Conservation (phyloP, 2,797 vertebrate genomes). For the Falco naumanni region DNA sequence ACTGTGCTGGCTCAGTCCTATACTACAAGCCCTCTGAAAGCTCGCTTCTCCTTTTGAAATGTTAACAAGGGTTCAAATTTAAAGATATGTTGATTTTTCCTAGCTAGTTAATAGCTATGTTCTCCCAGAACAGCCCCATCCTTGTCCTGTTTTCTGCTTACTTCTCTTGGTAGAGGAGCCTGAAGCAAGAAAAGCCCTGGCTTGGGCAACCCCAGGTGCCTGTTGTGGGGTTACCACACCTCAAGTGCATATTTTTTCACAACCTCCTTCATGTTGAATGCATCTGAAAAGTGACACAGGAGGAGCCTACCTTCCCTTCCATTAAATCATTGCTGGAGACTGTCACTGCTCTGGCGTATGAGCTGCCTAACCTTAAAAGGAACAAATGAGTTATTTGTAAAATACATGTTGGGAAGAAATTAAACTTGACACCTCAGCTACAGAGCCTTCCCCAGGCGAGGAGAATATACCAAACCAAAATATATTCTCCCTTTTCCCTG, state of each 20-base stretch:
- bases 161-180: rapidly evolving
- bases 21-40: neutral
- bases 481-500: neutral
- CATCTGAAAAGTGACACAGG: neutral
- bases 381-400: slow-evolving; percentile 40
- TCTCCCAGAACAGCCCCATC: neutral
- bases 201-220: neutral
- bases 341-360: rapidly evolving
- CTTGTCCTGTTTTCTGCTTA: neutral
- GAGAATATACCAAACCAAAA: neutral
- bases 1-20: neutral
- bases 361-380: neutral
- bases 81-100: neutral
- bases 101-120: neutral
- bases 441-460: neutral
- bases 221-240: neutral
- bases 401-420: slow-evolving; percentile 17
- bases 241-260: neutral
- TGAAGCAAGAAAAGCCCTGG: neutral
- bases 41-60: neutral
- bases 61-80: neutral
- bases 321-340: neutral
- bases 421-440: slow-evolving; percentile 28
- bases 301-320: neutral
- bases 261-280: neutral